Evolutionary conservation across 2,797 vertebrate genomes (phyloP).

Genomic region (Sebastiscus tertius): DNA sequence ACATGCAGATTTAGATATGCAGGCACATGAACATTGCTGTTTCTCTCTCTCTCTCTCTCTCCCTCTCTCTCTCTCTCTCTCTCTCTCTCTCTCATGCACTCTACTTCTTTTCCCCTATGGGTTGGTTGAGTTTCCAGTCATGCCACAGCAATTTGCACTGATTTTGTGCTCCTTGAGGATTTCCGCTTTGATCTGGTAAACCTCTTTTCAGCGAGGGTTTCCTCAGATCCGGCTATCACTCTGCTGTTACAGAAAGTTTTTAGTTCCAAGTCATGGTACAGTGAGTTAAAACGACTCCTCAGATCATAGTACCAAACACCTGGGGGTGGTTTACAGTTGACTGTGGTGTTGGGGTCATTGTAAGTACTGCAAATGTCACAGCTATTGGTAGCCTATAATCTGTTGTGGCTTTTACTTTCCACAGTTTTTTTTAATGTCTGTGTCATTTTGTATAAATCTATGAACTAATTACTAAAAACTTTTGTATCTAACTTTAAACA

Average conservation of each 20-base stretch:
- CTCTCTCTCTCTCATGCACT: not conserved
- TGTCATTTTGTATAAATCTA: not conserved
- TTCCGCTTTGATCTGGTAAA: constrained; percentile 51
- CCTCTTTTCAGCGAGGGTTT: not conserved
- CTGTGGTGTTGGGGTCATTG: not conserved
- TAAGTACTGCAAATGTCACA: not conserved
- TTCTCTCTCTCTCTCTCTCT: too few species aligned
- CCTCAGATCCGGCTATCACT: constrained; percentile 12
- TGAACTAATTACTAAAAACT: not conserved
- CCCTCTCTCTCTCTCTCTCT: not conserved
- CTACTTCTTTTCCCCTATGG: constrained; percentile 4
- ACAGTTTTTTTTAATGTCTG: not conserved
- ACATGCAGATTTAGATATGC: not conserved
- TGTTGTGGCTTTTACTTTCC: not conserved
- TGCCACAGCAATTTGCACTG: constrained; percentile 38
- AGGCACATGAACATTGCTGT: not conserved
- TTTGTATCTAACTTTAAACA: not conserved
- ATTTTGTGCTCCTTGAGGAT: constrained; percentile 32
- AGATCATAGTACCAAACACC: not conserved
- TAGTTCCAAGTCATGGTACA: not conserved
- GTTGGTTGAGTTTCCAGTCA: constrained; percentile 73
- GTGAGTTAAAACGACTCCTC: constrained; percentile 7
- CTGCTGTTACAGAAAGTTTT: constrained; percentile 1
- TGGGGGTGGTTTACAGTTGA: not conserved
- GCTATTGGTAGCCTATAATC: not conserved